Conservation (phyloP, 2,797 vertebrate genomes). For the Labroides dimidiatus region DNA sequence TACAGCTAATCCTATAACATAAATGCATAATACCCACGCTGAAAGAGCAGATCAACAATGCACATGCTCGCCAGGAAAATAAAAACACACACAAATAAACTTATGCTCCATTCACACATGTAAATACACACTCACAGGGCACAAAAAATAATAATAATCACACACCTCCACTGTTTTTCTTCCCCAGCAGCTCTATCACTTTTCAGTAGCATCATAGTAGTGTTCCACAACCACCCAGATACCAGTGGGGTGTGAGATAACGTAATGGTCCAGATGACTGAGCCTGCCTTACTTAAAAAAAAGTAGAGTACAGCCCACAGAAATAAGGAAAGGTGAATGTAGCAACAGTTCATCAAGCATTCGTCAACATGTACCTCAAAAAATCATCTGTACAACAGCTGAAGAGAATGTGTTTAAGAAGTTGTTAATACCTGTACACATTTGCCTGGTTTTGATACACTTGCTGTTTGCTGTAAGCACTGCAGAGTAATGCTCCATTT, state of each 20-base stretch:
- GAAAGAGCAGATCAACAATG: slow-evolving; percentile 71
- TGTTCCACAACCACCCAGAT: slow-evolving; percentile 65
- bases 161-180: slow-evolving; percentile 54
- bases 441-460: slow-evolving; percentile 74
- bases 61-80: slow-evolving; percentile 67
- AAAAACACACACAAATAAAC: slow-evolving; percentile 32
- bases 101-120: slow-evolving; percentile 55
- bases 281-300: slow-evolving; percentile 47
- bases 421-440: slow-evolving; percentile 77
- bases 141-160: slow-evolving; percentile 49
- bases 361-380: slow-evolving; percentile 66
- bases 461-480: slow-evolving; percentile 74
- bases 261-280: slow-evolving; percentile 72
- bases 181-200: slow-evolving; percentile 59
- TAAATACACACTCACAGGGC: slow-evolving; percentile 69
- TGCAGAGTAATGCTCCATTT: slow-evolving; percentile 68
- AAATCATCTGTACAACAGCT: slow-evolving; percentile 78
- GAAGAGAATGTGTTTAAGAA: slow-evolving; percentile 72
- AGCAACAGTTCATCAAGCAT: slow-evolving; percentile 69
- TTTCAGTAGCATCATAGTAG: slow-evolving; percentile 77
- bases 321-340: slow-evolving; percentile 58
- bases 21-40: slow-evolving; percentile 76
- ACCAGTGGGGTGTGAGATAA: slow-evolving; percentile 66
- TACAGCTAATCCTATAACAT: slow-evolving; percentile 82
- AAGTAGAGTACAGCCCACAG: slow-evolving; percentile 62